These are phyloP conservation scores for Macrosiphum euphorbiae DNA, from an alignment of 2,888 invertebrate genomes.

Conservation along the genomic window DNA sequence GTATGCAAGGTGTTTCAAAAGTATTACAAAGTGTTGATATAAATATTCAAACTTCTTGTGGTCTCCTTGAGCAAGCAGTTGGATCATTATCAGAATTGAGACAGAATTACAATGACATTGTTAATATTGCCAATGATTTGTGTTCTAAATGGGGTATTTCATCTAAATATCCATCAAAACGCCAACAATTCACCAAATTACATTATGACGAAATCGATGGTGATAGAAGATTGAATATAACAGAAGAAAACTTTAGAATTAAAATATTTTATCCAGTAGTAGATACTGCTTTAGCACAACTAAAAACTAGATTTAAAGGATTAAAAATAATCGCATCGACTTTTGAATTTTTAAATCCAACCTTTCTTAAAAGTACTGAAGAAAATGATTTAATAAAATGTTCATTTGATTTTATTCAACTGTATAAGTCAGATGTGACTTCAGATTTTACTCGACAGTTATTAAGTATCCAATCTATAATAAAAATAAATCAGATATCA, in stretches of 20 bases:
- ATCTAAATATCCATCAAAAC: neutral
- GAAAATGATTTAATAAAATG: constrained; percentile 30
- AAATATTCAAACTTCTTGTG: neutral
- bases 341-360: constrained; percentile 34
- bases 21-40: neutral
- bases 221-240: neutral
- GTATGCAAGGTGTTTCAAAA: constrained; percentile 8
- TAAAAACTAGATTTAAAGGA: neutral
- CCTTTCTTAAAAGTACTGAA: constrained; percentile 9
- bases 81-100: neutral
- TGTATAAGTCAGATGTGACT: constrained; percentile 29
- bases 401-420: constrained; percentile 30
- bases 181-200: neutral
- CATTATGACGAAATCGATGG: neutral
- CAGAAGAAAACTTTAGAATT: neutral
- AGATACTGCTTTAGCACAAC: neutral
- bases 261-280: constrained; percentile 6
- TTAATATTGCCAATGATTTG: neutral
- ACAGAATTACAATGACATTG: neutral
- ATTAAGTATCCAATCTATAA: constrained; percentile 33
- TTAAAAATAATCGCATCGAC: neutral
- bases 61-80: neutral
- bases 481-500: constrained; percentile 35
- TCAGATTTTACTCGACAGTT: constrained; percentile 28
- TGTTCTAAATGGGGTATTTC: neutral